Evolutionary conservation across 2,888 invertebrate species (phyloP), one percentile per base, ranked within the genome.

Genomic region (Malacosoma neustria): DNA sequence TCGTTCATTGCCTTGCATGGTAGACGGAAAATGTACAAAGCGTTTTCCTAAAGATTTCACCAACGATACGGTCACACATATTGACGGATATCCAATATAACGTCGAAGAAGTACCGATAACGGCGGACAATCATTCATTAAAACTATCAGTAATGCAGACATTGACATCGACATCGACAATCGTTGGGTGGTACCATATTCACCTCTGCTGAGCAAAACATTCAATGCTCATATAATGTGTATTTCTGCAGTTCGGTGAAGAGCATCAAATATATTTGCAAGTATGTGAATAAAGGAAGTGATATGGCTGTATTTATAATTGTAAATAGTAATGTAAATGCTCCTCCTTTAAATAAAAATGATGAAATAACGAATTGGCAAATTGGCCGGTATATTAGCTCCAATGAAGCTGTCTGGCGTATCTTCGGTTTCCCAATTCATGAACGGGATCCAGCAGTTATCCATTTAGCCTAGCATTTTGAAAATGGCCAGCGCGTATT

Each of bases 1-100:
- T 46, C 34, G 35, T 5, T 35, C 41, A 34, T 55, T 50, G 14
- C 61, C 65, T 3, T 76, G 76, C 57, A 33, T 52, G 54, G 37
- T 7, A 6, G 15, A 15, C 7, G 15, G 15, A 15, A 15, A 15
- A 15, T 67, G 62, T 37, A 35, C 39, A 7, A 42, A 42, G 33
- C 13, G 14, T 29, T 45, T 37, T 29, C 41, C 42, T 33, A 38
- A 41, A 36, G 4, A 11, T 33, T 36, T 42, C 11, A 37, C 29
- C 6, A 37, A 38, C 9, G 42, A 46, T 32, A 51, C 48, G 35
- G 32, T 44, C 32, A 48, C 41, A 37, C 41, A 46, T 36, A 39
- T 44, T 22, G 39, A 45, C 39, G 42, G 39, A 38, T 42, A 38
- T 29, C 41, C 41, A 40, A 40, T 39, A 38, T 42, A 42, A 40